Base-by-base conservation (phyloP, 35 echinoderm and acorn worm genomes). In the Apostichopus parvimensis region DNA sequence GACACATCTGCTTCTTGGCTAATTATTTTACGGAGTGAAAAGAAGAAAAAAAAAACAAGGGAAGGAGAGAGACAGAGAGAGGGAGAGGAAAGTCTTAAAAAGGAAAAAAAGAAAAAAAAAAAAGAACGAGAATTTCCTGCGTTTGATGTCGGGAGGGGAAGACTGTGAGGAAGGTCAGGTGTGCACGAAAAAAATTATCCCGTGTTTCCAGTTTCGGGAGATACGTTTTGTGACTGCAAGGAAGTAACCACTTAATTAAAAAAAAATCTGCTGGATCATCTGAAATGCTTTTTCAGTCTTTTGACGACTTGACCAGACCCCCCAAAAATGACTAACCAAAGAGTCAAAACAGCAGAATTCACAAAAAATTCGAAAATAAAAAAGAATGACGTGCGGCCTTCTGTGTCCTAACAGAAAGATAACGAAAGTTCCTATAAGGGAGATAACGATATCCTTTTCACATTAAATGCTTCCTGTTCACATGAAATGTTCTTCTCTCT, bases 1-100 rank as follows among this genome's bases (percentile, higher is more conserved):
- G 55, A 56, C 81, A 84, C 81, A 84, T 84, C 81, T 84, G 81
- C 81, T 60, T 84, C 57, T 84, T 59, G 55, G 81, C 81, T 84
- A 84, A 84, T 84, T 84, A 84, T 84, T 84, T 84, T 84, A 84
- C 81, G 57, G 55, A 59, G 57, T 58, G 81, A 84, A 84, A 84
- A 58, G 53, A 58, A 84, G 17, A 58, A 59, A 84, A 58, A 54
- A 60, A 22, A 58, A 25, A 23, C 0, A 52, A 53, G 4, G 4
- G 81, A 84, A 10, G 54, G 15, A 57, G 54, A 17, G 54, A 59
- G 17, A 24, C 11, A 15, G 15, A 75, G 17, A 75, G 17, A 18
- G 17, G n/a, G n/a, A 20, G 17, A 20, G n/a, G 71, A 22, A 22
- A 75, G 71, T 13, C 11, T 18, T 18, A 20, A 18, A 75, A 20